phyloP scores from a whole-genome alignment of 2,888 invertebrate species.

The Siphlonurus alternatus region DNA sequence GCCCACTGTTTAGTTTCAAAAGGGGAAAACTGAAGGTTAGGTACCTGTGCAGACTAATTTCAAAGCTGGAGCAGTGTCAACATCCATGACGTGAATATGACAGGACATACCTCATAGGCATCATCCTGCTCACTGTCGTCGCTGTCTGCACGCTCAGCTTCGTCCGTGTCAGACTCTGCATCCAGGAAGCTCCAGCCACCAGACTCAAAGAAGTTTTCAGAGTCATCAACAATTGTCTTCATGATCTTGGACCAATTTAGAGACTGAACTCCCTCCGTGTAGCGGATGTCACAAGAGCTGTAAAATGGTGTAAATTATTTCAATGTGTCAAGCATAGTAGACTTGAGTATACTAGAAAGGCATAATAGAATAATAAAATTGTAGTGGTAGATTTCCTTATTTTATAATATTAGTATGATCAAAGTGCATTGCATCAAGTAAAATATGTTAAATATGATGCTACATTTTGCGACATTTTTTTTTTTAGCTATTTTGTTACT shows the following conservation, averaged over 20 bases:
- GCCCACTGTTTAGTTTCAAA: too few species aligned
- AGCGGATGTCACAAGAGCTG: constrained; percentile 89
- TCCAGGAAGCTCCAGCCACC: constrained; percentile 99
- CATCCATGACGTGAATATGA: too few species aligned
- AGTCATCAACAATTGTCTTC: constrained; percentile 98
- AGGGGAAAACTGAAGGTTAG: too few species aligned
- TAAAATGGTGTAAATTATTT: constrained; percentile 13
- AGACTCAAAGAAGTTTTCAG: constrained; percentile 94
- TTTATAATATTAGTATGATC: too few species aligned
- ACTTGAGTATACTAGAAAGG: neutral
- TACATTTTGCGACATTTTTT: too few species aligned
- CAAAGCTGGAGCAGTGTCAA: too few species aligned
- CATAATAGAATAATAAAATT: too few species aligned
- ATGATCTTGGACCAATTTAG: constrained; percentile 99
- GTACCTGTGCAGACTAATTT: too few species aligned
- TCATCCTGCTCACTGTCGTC: constrained; percentile 38
- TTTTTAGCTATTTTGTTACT: too few species aligned
- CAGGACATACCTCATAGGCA: constrained; percentile 27
- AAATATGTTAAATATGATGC: neutral
- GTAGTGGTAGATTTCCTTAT: too few species aligned
- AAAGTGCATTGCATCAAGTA: neutral
- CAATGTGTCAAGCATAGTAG: neutral
- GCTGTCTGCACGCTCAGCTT: constrained; percentile 37
- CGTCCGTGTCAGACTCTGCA: constrained; percentile 73
- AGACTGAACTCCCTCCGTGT: constrained; percentile 96